phyloP scores from a whole-genome alignment of 2,888 invertebrate species.

The Stramonita haemastoma region DNA sequence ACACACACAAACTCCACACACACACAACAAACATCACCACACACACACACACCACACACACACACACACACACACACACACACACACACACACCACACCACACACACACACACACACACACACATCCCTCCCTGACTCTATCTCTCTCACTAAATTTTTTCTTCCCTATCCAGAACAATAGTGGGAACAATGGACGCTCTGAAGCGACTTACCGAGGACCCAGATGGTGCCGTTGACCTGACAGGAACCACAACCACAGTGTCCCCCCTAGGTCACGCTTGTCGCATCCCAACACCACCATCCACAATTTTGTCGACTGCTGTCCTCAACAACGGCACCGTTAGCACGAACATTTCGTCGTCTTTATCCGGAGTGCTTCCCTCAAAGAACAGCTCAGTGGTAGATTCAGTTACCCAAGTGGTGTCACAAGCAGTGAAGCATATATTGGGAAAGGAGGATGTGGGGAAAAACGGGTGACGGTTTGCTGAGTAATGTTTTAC shows the following conservation, averaged over 20 bases:
- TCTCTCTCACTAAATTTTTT: neutral
- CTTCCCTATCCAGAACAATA: neutral
- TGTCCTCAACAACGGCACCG: too few relatives aligned
- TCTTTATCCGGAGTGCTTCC: neutral
- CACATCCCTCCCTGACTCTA: too few relatives aligned
- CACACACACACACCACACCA: too few relatives aligned
- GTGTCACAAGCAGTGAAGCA: neutral
- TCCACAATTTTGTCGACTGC: neutral
- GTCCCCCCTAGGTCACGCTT: neutral
- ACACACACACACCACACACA: too few relatives aligned
- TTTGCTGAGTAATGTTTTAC: neutral
- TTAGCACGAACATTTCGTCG: too few relatives aligned
- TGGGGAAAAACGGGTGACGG: neutral
- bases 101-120: too few relatives aligned
- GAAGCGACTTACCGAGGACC: constrained; percentile 50
- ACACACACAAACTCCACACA: too few relatives aligned
- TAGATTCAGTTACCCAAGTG: neutral
- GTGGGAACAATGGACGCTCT: constrained; percentile 64
- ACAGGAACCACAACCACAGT: neutral
- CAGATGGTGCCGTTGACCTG: too few relatives aligned
- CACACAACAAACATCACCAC: too few relatives aligned
- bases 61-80: too few relatives aligned
- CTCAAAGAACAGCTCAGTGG: neutral
- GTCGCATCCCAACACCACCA: neutral
- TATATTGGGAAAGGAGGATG: neutral